Percentiles rank a stretch among this genome's conserved stretches.
phyloP scores from a whole-genome alignment of 2,113 vertebrate species.

The Ellobius talpinus region DNA sequence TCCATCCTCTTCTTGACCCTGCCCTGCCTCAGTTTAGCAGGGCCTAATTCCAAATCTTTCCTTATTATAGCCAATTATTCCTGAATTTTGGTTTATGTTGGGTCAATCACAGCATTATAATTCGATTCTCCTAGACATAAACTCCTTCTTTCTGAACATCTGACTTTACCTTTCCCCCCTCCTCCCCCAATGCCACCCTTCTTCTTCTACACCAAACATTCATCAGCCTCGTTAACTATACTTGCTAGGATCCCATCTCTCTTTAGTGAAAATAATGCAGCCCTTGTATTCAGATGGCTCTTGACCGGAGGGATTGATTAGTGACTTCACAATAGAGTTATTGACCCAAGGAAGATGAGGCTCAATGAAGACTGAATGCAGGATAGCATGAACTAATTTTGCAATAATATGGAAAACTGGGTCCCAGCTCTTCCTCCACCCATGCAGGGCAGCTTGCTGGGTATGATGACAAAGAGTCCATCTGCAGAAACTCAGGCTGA shows the following conservation, averaged over 20 bases:
- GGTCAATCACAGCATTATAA: not conserved
- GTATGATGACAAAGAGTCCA: not conserved
- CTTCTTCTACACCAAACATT: not conserved
- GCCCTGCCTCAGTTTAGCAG: not conserved
- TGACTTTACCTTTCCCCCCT: not conserved
- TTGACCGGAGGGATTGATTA: not conserved
- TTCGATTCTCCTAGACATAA: slow-evolving; percentile 10
- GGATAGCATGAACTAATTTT: not conserved
- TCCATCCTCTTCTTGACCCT: not conserved
- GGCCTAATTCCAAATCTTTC: not conserved
- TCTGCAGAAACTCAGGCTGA: slow-evolving; percentile 10
- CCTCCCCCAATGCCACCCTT: not conserved
- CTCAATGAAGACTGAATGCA: not conserved
- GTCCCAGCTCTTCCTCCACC: not conserved
- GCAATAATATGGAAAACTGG: not conserved
- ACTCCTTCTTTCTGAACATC: not conserved
- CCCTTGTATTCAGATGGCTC: not conserved
- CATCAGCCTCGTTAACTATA: not conserved
- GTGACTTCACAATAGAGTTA: not conserved
- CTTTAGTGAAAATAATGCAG: not conserved
- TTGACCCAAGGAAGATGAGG: not conserved
- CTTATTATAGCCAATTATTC: not conserved
- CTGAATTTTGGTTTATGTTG: not conserved
- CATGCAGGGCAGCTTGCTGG: not conserved
- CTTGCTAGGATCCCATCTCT: not conserved